Evolutionary conservation across 2,797 vertebrate species (phyloP).

Genomic region (Sebastes itinus): DNA sequence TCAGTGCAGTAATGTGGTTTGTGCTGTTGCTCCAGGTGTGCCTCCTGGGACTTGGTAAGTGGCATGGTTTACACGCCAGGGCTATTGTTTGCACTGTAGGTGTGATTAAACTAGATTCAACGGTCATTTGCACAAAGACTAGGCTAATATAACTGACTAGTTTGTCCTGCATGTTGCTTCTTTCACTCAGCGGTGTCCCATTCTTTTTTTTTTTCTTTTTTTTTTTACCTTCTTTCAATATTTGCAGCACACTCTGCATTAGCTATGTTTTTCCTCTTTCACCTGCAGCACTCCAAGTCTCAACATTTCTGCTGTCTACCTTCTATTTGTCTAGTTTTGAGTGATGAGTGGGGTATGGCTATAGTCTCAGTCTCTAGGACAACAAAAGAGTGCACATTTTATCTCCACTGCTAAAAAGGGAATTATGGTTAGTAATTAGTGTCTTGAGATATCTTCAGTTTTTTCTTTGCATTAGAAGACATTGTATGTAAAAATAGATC

Average conservation of each 20-base stretch:
- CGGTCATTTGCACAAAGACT: background rate
- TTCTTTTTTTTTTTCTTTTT: background rate
- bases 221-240: background rate
- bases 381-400: constrained; percentile 17
- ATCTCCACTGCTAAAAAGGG: constrained; percentile 13
- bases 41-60: constrained; percentile 22
- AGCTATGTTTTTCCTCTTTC: background rate
- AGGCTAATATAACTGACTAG: background rate
- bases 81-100: background rate
- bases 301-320: constrained; percentile 25
- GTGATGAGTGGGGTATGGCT: constrained; percentile 48
- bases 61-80: background rate
- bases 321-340: constrained; percentile 55
- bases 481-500: background rate
- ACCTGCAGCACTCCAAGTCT: constrained; percentile 39
- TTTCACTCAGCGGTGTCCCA: background rate
- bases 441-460: background rate
- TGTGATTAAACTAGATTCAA: background rate
- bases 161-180: background rate
- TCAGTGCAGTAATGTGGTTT: constrained; percentile 14
- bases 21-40: constrained; percentile 25
- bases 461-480: background rate
- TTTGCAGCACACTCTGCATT: background rate
- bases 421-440: constrained; percentile 3
- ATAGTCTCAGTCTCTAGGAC: constrained; percentile 4